phyloP scores from a whole-genome alignment of 2,888 invertebrate genomes.

The Platycnemis pennipes region DNA sequence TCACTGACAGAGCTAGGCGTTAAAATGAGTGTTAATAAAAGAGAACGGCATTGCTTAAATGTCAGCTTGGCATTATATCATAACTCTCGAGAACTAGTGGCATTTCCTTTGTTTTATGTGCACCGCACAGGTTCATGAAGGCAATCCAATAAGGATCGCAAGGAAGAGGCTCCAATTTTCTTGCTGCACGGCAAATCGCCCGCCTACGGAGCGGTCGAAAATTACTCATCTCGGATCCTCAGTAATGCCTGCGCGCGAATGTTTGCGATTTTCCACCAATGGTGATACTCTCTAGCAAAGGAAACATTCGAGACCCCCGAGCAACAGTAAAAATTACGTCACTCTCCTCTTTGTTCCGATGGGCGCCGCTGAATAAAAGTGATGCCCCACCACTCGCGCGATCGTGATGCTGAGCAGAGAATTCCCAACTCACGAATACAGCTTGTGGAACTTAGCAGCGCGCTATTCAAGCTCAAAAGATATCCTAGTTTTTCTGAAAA shows the following conservation, averaged over 20 bases:
- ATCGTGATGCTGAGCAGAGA: not conserved
- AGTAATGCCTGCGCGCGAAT: not conserved
- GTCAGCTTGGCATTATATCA: conserved; percentile 32
- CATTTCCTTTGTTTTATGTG: conserved; percentile 6
- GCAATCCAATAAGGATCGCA: not conserved
- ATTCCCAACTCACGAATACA: not conserved
- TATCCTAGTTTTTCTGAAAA: not conserved
- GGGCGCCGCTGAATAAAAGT: not conserved
- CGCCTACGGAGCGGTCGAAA: not conserved
- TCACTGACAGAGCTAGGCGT: not conserved
- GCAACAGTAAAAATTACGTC: not conserved
- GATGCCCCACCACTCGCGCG: not conserved
- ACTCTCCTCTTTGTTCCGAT: not conserved
- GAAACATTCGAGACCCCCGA: not conserved
- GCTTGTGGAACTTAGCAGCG: not conserved
- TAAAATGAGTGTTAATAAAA: conserved; percentile 2
- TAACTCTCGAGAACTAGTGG: not conserved
- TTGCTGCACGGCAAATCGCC: not conserved
- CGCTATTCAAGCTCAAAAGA: not conserved
- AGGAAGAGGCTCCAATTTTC: not conserved
- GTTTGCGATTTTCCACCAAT: not conserved
- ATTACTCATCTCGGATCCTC: not conserved
- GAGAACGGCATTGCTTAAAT: not conserved
- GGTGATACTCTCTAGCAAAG: not conserved
- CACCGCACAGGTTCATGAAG: not conserved